These are phyloP conservation scores for Donacobius atricapilla DNA, from an alignment of 2,113 vertebrate species.

Conservation along the genomic window DNA sequence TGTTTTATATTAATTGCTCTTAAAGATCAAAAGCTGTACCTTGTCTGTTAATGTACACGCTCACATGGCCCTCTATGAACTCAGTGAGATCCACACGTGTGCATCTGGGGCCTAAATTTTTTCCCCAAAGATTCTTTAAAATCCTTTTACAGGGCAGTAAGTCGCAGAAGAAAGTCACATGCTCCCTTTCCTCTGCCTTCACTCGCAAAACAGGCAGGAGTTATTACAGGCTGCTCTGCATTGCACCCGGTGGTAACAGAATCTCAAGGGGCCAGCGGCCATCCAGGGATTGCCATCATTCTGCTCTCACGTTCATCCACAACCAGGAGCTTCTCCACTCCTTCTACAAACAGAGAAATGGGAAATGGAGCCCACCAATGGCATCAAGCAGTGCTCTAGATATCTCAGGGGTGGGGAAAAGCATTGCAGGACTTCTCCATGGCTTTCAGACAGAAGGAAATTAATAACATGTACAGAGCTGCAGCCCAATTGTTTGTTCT, in stretches of 20 bases:
- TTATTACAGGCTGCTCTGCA: neutral
- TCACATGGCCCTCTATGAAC: neutral
- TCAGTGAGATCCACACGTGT: slow-evolving; percentile 8
- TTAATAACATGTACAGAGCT: neutral
- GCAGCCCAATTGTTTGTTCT: neutral
- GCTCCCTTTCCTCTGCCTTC: neutral
- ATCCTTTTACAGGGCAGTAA: slow-evolving; percentile 12
- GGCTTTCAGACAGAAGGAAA: neutral
- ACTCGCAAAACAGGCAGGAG: neutral
- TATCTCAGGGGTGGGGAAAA: neutral
- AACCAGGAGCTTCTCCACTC: neutral
- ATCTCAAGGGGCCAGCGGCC: neutral
- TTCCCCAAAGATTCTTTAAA: slow-evolving; percentile 13
- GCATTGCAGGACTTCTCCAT: accelerated
- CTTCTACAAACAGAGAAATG: neutral
- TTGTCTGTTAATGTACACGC: neutral
- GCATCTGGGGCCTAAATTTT: neutral
- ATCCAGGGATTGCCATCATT: neutral
- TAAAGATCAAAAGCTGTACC: slow-evolving; percentile 25
- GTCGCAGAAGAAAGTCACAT: neutral
- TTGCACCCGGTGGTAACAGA: accelerated
- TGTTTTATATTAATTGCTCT: slow-evolving; percentile 31
- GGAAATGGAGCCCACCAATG: neutral
- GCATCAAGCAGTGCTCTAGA: neutral
- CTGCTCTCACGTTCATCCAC: accelerated